Base-by-base conservation (phyloP, 2,797 vertebrate species). In the Austrolebias charrua region DNA sequence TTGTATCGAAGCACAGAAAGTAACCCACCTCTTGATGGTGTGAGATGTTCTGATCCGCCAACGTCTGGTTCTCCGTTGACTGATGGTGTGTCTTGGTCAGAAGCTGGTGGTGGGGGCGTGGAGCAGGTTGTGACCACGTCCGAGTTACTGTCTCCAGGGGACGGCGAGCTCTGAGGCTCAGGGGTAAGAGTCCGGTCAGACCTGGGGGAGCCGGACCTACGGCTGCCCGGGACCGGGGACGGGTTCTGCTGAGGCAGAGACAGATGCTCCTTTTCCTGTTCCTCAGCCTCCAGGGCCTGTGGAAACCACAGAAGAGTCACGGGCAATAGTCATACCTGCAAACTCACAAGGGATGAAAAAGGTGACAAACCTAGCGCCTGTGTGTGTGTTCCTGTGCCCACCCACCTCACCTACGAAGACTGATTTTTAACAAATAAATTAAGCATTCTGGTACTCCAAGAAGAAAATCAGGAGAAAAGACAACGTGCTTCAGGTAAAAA, bases 281-380 rank as follows among this genome's bases (percentile, higher is more conserved):
- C 96, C 85, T 93, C 92, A 60, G 91, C 91, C 70, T 98, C 97
- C 63, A 97, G 91, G 71, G 94, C 85, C 96, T 99, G 75, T 2
- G 19, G 59, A 35, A 4, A 46, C 1, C 58, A 50, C 14, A 54
- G 35, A 51, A 57, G 29, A 44, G 29, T 9, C 18, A 50, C 16
- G 15, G 16, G 16, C 43, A 44, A 7, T 4, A 20, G 45, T 12
- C 12, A 3, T 24, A 24, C 24, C 24, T 24, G 24, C 24, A 24
- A 24, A 24, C 24, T 24, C 24, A 24, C 24, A 24, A 24, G 24
- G 24, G 24, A 24, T 24, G 24, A 24, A 24, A n/a, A n/a, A n/a
- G n/a, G 24, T 24, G 24, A 24, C 24, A 24, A 24, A 24, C 24
- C 24, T 24, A 24, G 24, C 1, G 24, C 24, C 24, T 24, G 24